Evolutionary conservation across 2,888 invertebrate species (phyloP).

Genomic region (Zaprionus bogoriensis): DNA sequence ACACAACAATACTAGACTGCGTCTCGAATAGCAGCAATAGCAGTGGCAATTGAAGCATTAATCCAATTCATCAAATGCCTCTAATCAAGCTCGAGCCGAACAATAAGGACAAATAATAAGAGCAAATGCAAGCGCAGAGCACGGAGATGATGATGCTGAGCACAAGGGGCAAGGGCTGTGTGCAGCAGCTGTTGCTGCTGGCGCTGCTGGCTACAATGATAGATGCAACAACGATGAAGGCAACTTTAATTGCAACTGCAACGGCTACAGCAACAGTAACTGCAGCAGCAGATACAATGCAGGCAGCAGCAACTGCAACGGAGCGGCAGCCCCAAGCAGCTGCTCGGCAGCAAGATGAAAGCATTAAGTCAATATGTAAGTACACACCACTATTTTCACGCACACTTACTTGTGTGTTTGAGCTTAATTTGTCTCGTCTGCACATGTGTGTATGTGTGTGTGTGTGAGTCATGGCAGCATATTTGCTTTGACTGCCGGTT

Average conservation of each 20-base stretch:
- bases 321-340: slow-evolving; percentile 30
- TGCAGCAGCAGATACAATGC: no score
- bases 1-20: background rate
- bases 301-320: slow-evolving; percentile 27
- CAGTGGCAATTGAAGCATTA: slow-evolving; percentile 34
- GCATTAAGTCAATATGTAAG: slow-evolving; percentile 66
- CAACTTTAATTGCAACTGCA: slow-evolving; percentile 46
- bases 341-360: slow-evolving; percentile 33
- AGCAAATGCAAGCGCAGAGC: slow-evolving; percentile 14
- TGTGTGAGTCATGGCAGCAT: background rate
- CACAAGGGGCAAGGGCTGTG: slow-evolving; percentile 13
- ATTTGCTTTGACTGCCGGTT: slow-evolving; percentile 12
- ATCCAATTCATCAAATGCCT: slow-evolving; percentile 59
- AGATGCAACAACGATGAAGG: slow-evolving; percentile 51
- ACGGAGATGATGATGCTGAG: slow-evolving; percentile 9
- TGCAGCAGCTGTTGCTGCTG: slow-evolving; percentile 16
- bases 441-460: background rate
- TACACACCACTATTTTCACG: slow-evolving; percentile 18
- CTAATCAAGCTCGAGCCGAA: slow-evolving; percentile 50
- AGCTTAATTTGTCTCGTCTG: slow-evolving; percentile 21
- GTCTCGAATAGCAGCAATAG: slow-evolving; percentile 3
- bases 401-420: slow-evolving; percentile 10
- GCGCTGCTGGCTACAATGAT: slow-evolving; percentile 38
- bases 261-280: slow-evolving; percentile 19
- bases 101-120: slow-evolving; percentile 57